Conservation (phyloP, 2,888 invertebrate genomes). For the Thyatira batis region DNA sequence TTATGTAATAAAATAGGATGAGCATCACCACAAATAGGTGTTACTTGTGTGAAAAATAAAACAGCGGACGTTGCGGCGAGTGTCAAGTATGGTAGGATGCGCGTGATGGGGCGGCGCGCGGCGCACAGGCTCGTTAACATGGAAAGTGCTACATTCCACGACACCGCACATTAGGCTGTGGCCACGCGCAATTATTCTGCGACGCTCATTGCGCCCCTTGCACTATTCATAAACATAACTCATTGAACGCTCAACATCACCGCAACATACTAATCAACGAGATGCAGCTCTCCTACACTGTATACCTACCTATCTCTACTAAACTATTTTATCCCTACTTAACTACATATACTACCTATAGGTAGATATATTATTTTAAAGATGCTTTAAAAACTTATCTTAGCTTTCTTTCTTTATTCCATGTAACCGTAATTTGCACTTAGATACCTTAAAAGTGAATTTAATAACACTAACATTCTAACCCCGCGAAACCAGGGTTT, state of each 20-base stretch:
- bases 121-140: conserved; percentile 63
- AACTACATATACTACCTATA: too few relatives aligned
- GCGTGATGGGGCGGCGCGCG: conserved; percentile 45
- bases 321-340: too few relatives aligned
- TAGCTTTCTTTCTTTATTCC: too few relatives aligned
- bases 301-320: too few relatives aligned
- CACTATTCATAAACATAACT: conserved; percentile 26
- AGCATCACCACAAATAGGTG: conserved; percentile 69
- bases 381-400: too few relatives aligned
- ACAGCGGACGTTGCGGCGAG: conserved; percentile 64
- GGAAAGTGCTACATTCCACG: conserved; percentile 66
- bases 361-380: too few relatives aligned
- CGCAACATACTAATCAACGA: background rate
- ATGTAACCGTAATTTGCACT: too few relatives aligned
- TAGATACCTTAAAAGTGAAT: too few relatives aligned
- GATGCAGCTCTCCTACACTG: background rate
- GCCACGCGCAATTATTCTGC: conserved; percentile 59
- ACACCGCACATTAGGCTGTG: conserved; percentile 69
- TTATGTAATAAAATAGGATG: conserved; percentile 60
- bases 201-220: conserved; percentile 28
- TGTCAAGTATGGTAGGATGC: conserved; percentile 34
- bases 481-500: too few relatives aligned
- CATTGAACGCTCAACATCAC: conserved; percentile 6
- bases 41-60: conserved; percentile 57
- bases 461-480: too few relatives aligned